phyloP scores from a whole-genome alignment of 37 sponge, comb jelly and placozoan genomes.

The Petrosia ficiformis region DNA sequence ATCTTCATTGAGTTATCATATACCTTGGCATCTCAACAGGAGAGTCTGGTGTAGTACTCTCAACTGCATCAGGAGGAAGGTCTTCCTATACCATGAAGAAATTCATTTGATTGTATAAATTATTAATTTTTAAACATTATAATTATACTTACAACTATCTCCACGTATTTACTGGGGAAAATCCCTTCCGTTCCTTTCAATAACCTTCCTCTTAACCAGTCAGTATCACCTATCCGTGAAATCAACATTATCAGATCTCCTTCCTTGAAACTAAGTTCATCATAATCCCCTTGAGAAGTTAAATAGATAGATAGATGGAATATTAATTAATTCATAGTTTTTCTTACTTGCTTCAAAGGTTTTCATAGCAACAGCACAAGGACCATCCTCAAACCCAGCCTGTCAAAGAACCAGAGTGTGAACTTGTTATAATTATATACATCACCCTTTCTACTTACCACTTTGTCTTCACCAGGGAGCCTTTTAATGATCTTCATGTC shows the following conservation, averaged over 20 bases:
- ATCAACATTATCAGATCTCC: constrained; percentile 69
- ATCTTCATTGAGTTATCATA: too few relatives aligned
- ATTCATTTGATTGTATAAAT: not conserved
- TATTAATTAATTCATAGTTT: not conserved
- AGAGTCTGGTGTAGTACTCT: constrained; percentile 1
- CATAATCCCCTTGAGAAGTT: not conserved
- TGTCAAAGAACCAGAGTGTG: not conserved
- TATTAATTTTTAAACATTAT: not conserved
- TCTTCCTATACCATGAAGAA: constrained; percentile 29
- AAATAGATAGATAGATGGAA: not conserved
- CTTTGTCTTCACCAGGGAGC: constrained; percentile 37
- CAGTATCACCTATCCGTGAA: constrained; percentile 35
- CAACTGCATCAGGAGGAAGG: constrained; percentile 32
- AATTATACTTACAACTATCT: constrained; percentile 37
- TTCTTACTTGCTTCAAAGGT: constrained; percentile 42
- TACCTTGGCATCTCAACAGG: too few relatives aligned
- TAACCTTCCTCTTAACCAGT: constrained; percentile 66
- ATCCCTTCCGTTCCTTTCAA: constrained; percentile 50
- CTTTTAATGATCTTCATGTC: constrained; percentile 56
- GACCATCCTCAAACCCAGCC: constrained; percentile 54
- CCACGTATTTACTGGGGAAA: constrained; percentile 73
- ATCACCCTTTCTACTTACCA: constrained; percentile 12
- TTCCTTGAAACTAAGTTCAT: constrained; percentile 14
- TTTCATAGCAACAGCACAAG: constrained; percentile 60
- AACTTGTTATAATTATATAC: not conserved